These are phyloP conservation scores for Falco cherrug DNA, from an alignment of 2,797 vertebrate genomes.

Conservation along the genomic window DNA sequence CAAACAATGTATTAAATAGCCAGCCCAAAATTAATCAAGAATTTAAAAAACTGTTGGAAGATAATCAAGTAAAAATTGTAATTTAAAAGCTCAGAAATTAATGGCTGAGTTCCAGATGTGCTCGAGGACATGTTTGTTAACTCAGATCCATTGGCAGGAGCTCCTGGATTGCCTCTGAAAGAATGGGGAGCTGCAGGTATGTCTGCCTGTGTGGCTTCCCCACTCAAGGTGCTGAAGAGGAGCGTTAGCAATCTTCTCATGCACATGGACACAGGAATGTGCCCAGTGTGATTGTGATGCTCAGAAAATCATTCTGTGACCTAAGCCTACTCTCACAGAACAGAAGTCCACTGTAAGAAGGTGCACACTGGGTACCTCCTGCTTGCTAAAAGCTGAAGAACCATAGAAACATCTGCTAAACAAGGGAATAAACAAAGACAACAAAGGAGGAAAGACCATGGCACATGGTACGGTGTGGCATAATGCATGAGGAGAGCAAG, in stretches of 20 bases:
- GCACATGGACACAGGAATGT: neutral
- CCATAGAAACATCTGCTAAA: neutral
- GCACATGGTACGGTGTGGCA: neutral
- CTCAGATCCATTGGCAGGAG: neutral
- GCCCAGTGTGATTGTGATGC: neutral
- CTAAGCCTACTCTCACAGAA: neutral
- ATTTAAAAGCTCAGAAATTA: neutral
- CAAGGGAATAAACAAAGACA: neutral
- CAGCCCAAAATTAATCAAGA: constrained; percentile 64
- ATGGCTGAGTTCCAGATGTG: constrained; percentile 5
- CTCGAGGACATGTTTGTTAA: neutral
- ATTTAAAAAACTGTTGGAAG: constrained; percentile 43
- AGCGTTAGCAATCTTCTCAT: neutral
- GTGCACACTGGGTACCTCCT: neutral
- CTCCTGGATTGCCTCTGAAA: neutral
- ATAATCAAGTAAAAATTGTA: constrained; percentile 31
- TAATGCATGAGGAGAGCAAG: neutral
- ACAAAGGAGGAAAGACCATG: neutral
- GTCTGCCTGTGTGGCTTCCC: neutral
- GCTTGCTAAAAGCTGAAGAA: neutral
- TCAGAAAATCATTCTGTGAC: neutral
- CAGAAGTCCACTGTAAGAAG: neutral
- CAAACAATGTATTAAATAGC: constrained; percentile 67
- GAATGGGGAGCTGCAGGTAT: neutral
- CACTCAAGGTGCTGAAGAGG: neutral